Evolutionary conservation across 35 echinoderm and acorn worm species (phyloP).

Genomic region (Ophioderma brevispina): DNA sequence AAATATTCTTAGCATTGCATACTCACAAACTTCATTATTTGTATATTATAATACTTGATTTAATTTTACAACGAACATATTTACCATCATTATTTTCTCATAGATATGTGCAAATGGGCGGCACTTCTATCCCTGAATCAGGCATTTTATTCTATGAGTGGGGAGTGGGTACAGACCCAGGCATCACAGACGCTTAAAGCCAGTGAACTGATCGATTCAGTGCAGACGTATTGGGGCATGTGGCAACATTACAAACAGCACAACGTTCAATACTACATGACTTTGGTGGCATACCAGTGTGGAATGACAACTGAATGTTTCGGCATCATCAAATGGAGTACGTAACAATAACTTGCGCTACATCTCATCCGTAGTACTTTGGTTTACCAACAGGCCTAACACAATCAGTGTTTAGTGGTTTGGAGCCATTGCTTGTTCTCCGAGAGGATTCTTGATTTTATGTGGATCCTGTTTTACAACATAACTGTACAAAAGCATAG

Average conservation of each 20-base stretch:
- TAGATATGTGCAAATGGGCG: conserved; percentile 32
- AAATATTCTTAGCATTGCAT: too few species aligned
- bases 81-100: conserved; percentile 8
- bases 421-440: too few species aligned
- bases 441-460: too few species aligned
- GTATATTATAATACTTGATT: too few species aligned
- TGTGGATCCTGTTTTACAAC: too few species aligned
- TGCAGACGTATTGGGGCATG: not conserved
- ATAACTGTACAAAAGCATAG: too few species aligned
- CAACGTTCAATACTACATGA: conserved; percentile 28
- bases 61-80: not conserved
- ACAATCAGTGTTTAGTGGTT: too few species aligned
- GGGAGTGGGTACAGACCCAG: conserved; percentile 38
- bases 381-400: too few species aligned
- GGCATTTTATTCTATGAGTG: conserved; percentile 42
- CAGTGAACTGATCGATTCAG: not conserved
- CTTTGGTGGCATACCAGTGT: conserved; percentile 38
- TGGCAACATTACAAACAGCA: conserved; percentile 39
- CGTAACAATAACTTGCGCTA: too few species aligned
- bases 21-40: too few species aligned
- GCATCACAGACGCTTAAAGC: not conserved
- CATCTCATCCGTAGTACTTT: too few species aligned
- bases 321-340: conserved; percentile 53
- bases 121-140: conserved; percentile 26
- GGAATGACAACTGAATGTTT: conserved; percentile 42